These are phyloP conservation scores for Enhydra lutris DNA, from an alignment of 2,113 vertebrate species.

Conservation along the genomic window DNA sequence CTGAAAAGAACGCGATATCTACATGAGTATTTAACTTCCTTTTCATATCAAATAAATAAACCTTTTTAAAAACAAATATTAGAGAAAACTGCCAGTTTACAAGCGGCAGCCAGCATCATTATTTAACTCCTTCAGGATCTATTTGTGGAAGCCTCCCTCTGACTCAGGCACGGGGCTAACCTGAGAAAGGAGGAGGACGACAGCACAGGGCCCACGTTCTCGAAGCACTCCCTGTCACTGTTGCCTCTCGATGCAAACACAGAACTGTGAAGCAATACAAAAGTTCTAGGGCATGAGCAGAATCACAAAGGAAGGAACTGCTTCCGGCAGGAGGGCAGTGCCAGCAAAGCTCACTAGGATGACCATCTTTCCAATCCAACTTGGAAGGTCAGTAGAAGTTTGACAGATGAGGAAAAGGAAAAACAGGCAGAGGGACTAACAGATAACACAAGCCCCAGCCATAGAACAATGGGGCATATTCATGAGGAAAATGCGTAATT, in stretches of 20 bases:
- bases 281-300: neutral
- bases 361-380: neutral
- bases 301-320: neutral
- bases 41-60: neutral
- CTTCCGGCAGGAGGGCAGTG: accelerated
- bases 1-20: neutral
- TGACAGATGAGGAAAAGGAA: neutral
- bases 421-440: neutral
- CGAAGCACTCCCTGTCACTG: neutral
- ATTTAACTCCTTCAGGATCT: neutral
- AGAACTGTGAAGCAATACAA: neutral
- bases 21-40: neutral
- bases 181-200: neutral
- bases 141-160: neutral
- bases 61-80: conserved; percentile 3
- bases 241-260: neutral
- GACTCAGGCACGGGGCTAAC: neutral
- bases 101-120: neutral
- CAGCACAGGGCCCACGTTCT: neutral
- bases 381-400: neutral
- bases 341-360: neutral
- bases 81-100: neutral
- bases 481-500: neutral
- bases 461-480: neutral
- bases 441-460: neutral